Base-by-base conservation (phyloP, 2,888 invertebrate species). In the Nomada ferruginata region DNA sequence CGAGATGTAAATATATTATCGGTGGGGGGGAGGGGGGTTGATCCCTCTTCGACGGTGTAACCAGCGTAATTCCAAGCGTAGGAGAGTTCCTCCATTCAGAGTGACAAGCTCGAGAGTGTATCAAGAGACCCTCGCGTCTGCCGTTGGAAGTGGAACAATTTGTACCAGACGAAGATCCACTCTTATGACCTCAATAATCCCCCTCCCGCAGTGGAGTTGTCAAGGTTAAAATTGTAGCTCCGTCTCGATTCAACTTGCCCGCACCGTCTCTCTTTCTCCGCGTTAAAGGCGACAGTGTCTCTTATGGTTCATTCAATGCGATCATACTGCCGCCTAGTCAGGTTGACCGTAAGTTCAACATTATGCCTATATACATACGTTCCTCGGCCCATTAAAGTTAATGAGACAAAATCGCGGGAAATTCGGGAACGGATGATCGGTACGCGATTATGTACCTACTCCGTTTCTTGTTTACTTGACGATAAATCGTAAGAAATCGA, bases 121-220 rank as follows among this genome's bases (percentile, higher is more conserved):
- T 74, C 57, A 47, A 78, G 60, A 23, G 77, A 55, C 78, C 66
- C 77, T 65, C 77, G 61, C 52, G 83, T 71, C 76, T 79, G 69
- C 52, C 75, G 66, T 44, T 84, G 70, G 59, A 84, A 80, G 79
- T 82, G 79, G 79, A 84, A 80, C 84, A 79, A 83, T 83, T 83
- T 81, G 83, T 85, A 57, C 69, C 79, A 85, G 86, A 83, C 83
- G 85, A 80, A 79, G 85, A 85, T 76, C 76, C 79, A 82, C 83
- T 74, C 79, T 85, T 75, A 78, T 79, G 85, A 83, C 81, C 83
- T 86, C 85, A 73, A 83, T 85, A 85, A 85, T 82, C 81, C 81
- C 77, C 79, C 79, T 50, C 76, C 79, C 47, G 20, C 69, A 26
- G 57, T 65, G 26, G 60, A 73, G 79, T 71, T 71, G 85, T 82